These are phyloP conservation scores for Drosophila parabipectinata DNA, from an alignment of 1,140 invertebrate genomes.

Conservation along the genomic window DNA sequence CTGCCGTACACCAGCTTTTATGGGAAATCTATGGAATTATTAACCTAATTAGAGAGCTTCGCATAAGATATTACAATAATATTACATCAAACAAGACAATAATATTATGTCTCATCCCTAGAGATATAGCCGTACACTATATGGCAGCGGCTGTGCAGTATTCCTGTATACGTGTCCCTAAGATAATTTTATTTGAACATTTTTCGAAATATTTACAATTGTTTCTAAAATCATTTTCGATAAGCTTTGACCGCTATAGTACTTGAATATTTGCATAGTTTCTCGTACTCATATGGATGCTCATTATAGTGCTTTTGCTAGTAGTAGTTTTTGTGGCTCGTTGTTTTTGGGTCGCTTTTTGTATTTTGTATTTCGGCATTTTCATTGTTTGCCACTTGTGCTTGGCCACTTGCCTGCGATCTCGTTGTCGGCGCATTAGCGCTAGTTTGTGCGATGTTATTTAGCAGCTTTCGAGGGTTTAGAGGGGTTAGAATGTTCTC, in stretches of 20 bases:
- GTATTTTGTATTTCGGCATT: slow-evolving; percentile 62
- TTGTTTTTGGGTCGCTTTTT: slow-evolving; percentile 22
- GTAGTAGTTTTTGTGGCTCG: slow-evolving; percentile 26
- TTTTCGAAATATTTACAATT: background rate
- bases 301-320: slow-evolving; percentile 20
- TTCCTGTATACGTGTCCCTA: too few species aligned
- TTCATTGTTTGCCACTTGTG: slow-evolving; percentile 47
- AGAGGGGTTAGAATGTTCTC: too few species aligned
- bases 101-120: background rate
- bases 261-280: slow-evolving; percentile 11
- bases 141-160: background rate
- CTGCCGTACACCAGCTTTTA: background rate
- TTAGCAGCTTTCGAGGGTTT: slow-evolving; percentile 28
- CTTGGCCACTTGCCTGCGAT: slow-evolving; percentile 1
- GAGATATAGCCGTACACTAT: background rate
- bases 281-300: slow-evolving; percentile 1
- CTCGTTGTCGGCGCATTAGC: slow-evolving; percentile 38
- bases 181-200: too few species aligned
- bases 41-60: too few species aligned
- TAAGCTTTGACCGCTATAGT: slow-evolving; percentile 14
- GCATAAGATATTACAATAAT: too few species aligned
- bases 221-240: background rate
- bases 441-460: slow-evolving; percentile 25
- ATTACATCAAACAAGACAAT: too few species aligned
- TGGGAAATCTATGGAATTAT: too few species aligned